These are phyloP conservation scores for Lordiphosa andalusiaca DNA, from an alignment of 2,888 invertebrate species.

Conservation along the genomic window DNA sequence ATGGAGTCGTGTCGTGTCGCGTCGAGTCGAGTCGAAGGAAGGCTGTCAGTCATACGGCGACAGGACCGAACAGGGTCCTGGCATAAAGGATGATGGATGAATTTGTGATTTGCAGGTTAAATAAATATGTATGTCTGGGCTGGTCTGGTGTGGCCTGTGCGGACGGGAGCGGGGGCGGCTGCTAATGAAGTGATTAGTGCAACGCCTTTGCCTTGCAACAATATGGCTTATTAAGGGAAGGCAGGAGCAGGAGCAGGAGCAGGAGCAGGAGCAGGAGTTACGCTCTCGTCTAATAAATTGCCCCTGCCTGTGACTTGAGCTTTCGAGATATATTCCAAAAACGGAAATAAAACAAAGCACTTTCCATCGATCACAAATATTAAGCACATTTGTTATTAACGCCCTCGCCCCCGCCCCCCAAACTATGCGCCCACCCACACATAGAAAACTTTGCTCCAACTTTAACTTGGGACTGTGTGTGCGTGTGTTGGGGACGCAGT, in stretches of 20 bases:
- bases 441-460: slow-evolving; percentile 9
- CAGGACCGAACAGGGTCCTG: slow-evolving; percentile 16
- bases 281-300: slow-evolving; percentile 48
- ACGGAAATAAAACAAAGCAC: slow-evolving; percentile 66
- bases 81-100: slow-evolving; percentile 74
- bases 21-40: slow-evolving; percentile 16
- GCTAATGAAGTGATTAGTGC: slow-evolving; percentile 76
- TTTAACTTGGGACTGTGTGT: slow-evolving; percentile 15
- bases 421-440: slow-evolving; percentile 27
- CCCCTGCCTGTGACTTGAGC: slow-evolving; percentile 36
- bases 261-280: too few species aligned
- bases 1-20: slow-evolving; percentile 5
- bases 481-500: neutral
- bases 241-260: neutral
- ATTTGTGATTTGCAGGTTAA: slow-evolving; percentile 77
- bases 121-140: slow-evolving; percentile 58
- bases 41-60: slow-evolving; percentile 51
- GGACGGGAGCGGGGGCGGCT: slow-evolving; percentile 6
- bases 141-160: slow-evolving; percentile 26
- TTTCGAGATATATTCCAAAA: slow-evolving; percentile 23
- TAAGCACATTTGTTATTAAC: slow-evolving; percentile 75
- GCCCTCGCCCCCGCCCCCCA: slow-evolving; percentile 28
- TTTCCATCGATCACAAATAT: slow-evolving; percentile 78
- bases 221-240: slow-evolving; percentile 49
- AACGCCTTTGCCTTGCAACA: slow-evolving; percentile 63